Evolutionary conservation across 2,113 vertebrate genomes (phyloP).

Genomic region (Spermophilus dauricus): DNA sequence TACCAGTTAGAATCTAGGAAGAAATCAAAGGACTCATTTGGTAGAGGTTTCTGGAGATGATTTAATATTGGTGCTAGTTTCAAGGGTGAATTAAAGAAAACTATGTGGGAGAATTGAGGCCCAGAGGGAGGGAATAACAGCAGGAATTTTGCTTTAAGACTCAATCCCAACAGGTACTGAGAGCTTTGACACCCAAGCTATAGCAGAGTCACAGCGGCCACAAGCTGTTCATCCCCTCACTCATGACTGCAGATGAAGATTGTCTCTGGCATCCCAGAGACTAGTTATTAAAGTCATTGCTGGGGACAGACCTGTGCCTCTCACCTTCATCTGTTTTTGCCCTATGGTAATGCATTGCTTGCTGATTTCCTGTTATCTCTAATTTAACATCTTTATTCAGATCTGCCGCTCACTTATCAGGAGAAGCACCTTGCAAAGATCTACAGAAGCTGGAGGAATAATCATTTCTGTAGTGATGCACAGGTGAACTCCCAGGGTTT

Average conservation of each 20-base stretch:
- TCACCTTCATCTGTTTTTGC: background rate
- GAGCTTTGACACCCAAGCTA: constrained; percentile 28
- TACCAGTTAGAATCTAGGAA: background rate
- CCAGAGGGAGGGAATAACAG: too few relatives aligned
- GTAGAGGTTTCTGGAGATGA: background rate
- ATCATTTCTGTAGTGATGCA: background rate
- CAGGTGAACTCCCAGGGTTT: background rate
- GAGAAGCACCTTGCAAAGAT: background rate
- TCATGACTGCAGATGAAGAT: background rate
- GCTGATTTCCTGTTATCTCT: constrained; percentile 60
- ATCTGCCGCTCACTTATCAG: background rate
- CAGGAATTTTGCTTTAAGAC: constrained; percentile 24
- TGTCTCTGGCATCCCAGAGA: constrained; percentile 14
- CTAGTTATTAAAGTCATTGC: constrained; percentile 18
- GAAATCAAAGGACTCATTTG: background rate
- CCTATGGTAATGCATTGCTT: constrained; percentile 18
- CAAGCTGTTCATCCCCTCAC: background rate
- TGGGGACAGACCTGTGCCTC: background rate
- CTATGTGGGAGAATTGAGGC: background rate
- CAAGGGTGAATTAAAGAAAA: background rate
- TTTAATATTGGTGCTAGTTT: background rate
- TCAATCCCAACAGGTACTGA: constrained; percentile 34
- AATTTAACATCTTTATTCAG: background rate
- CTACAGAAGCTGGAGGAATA: background rate
- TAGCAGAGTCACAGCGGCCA: background rate